These are phyloP conservation scores for Pinna nobilis DNA, from an alignment of 1,140 invertebrate species.

Conservation along the genomic window DNA sequence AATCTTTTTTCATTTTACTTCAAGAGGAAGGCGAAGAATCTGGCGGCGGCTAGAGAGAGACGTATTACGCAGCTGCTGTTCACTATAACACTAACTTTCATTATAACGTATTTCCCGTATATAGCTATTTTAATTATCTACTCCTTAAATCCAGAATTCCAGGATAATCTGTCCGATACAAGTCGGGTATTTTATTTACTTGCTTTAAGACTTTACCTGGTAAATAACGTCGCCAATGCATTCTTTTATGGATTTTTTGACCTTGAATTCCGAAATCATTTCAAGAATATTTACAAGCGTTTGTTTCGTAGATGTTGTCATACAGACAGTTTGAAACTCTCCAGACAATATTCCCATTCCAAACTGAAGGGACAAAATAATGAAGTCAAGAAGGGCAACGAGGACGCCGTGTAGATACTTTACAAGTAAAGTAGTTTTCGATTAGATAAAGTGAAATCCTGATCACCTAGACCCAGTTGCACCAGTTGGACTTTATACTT, in stretches of 20 bases:
- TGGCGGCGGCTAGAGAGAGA: slow-evolving; percentile 6
- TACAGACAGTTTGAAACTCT: too few relatives aligned
- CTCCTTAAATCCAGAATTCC: slow-evolving; percentile 3
- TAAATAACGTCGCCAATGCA: slow-evolving; percentile 38
- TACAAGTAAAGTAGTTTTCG: too few relatives aligned
- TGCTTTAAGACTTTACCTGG: slow-evolving; percentile 44
- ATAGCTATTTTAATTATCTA: slow-evolving; percentile 36
- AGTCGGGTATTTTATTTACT: slow-evolving; percentile 29
- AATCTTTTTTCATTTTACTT: too few relatives aligned
- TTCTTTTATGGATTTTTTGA: slow-evolving; percentile 42
- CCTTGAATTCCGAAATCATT: slow-evolving; percentile 37
- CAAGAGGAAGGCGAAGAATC: slow-evolving; percentile 5
- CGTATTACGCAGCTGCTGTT: slow-evolving; percentile 38
- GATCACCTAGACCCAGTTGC: too few relatives aligned
- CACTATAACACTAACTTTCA: slow-evolving; percentile 36
- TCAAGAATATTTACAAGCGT: slow-evolving; percentile 32
- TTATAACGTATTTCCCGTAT: slow-evolving; percentile 36
- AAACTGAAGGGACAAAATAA: too few relatives aligned
- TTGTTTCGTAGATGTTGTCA: too few relatives aligned
- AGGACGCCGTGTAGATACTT: too few relatives aligned
- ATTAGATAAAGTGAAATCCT: too few relatives aligned
- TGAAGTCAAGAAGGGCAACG: too few relatives aligned
- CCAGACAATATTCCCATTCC: too few relatives aligned
- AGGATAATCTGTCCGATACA: slow-evolving; percentile 7
- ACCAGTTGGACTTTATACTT: too few relatives aligned